Conservation (phyloP, 2,113 vertebrate species). For the Astatoreochromis straeleni region DNA sequence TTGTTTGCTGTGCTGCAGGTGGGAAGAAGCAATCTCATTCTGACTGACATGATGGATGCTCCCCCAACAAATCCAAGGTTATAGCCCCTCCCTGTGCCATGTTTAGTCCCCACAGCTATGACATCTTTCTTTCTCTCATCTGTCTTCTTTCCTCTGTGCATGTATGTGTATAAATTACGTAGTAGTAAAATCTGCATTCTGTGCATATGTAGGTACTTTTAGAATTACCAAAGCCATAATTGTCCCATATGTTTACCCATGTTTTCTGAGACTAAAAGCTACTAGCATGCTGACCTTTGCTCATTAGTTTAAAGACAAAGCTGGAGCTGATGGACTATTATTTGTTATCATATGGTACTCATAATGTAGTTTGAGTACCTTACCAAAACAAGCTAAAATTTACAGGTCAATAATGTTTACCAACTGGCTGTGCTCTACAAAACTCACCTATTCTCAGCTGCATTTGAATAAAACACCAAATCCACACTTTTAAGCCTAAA, state of each 20-base stretch:
- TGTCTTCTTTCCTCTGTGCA: not conserved
- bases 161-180: not conserved
- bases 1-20: not conserved
- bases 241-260: not conserved
- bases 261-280: not conserved
- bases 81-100: not conserved
- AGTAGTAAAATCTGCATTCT: not conserved
- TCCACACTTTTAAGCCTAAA: too few relatives aligned
- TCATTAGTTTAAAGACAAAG: not conserved
- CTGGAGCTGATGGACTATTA: not conserved
- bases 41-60: slow-evolving; percentile 36
- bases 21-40: not conserved
- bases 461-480: too few relatives aligned
- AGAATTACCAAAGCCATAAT: not conserved
- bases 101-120: not conserved
- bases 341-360: not conserved
- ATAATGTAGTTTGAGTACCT: not conserved
- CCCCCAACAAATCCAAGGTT: not conserved
- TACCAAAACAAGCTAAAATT: not conserved
- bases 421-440: not conserved
- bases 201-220: not conserved
- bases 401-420: not conserved
- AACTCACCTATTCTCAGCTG: too few relatives aligned
- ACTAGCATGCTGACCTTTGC: not conserved
- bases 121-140: not conserved